Conservation (phyloP, 2,113 vertebrate genomes). For the Harpagus bidentatus region DNA sequence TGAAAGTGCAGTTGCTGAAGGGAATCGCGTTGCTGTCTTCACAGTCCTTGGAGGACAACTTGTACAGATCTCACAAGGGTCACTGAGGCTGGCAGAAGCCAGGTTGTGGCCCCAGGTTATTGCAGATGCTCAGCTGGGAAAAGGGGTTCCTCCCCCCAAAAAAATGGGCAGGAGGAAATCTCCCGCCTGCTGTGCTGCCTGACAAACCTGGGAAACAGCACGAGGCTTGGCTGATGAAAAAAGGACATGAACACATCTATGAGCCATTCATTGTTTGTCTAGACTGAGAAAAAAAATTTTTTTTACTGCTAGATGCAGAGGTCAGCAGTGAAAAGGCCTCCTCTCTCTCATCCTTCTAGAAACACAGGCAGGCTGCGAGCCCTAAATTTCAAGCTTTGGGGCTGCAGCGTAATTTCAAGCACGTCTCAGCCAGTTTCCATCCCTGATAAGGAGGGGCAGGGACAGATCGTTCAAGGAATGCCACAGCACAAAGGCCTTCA, state of each 20-base stretch:
- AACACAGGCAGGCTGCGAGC: background rate
- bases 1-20: background rate
- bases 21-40: background rate
- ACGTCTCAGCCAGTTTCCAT: background rate
- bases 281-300: background rate
- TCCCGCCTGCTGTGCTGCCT: background rate
- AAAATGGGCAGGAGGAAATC: background rate
- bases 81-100: background rate
- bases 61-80: background rate
- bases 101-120: background rate
- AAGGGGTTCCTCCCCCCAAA: background rate
- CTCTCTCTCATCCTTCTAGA: background rate
- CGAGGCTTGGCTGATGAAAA: background rate
- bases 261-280: background rate
- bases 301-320: background rate
- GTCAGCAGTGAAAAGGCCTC: background rate
- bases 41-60: background rate
- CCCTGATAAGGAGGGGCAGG: background rate
- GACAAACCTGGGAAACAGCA: background rate
- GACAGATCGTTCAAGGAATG: background rate
- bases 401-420: background rate
- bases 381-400: background rate
- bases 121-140: background rate
- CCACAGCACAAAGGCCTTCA: background rate
- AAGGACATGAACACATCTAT: background rate